A percentile compares a stretch with the other conserved stretches of the same genome.
Evolutionary conservation across 2,797 vertebrate genomes (phyloP).

Genomic region (Babyrousa celebensis): DNA sequence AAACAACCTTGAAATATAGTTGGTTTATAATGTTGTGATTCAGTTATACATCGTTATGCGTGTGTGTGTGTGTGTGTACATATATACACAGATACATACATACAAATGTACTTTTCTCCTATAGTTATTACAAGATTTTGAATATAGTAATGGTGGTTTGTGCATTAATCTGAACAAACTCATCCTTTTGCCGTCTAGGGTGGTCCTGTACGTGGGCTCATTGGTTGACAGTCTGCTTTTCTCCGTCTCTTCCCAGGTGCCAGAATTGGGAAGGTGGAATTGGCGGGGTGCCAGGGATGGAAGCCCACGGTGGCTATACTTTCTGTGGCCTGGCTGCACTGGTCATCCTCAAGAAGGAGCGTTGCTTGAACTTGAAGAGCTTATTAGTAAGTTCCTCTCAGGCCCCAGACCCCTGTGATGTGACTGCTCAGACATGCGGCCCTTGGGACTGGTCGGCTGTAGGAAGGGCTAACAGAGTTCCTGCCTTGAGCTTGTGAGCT

Average conservation of each 20-base stretch:
- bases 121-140: too few species aligned
- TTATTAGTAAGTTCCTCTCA: slow-evolving; percentile 93
- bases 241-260: slow-evolving; percentile 91
- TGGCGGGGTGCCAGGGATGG: slow-evolving; percentile 97
- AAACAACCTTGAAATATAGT: too few species aligned
- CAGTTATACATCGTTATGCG: too few species aligned
- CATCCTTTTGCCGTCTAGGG: not conserved
- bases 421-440: not conserved
- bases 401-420: not conserved
- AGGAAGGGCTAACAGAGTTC: not conserved
- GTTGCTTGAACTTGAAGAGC: slow-evolving; percentile 96
- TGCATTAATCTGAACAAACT: not conserved
- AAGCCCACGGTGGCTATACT: slow-evolving; percentile 98
- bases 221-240: not conserved
- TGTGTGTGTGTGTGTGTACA: too few species aligned
- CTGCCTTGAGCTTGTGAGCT: not conserved
- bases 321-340: slow-evolving; percentile 97
- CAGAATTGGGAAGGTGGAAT: slow-evolving; percentile 99
- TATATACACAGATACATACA: too few species aligned
- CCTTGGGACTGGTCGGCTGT: not conserved
- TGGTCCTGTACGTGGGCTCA: not conserved
- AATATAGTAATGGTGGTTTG: not conserved
- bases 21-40: too few species aligned
- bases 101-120: too few species aligned
- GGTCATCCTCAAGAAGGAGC: slow-evolving; percentile 96